These are phyloP conservation scores for Drosophila falleni DNA, from an alignment of 2,888 invertebrate species.

Conservation along the genomic window DNA sequence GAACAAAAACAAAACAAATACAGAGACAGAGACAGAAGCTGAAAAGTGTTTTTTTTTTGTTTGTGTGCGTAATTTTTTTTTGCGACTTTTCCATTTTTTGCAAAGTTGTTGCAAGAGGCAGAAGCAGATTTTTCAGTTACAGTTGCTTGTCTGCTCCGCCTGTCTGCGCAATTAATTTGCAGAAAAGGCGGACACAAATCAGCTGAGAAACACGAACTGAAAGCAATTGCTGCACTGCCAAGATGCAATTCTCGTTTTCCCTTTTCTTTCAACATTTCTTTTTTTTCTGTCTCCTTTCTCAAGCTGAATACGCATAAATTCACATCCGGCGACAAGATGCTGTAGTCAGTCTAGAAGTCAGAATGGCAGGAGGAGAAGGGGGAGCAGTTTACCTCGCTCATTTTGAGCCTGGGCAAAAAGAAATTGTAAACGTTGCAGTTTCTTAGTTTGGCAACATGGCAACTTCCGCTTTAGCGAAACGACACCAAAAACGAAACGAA, in stretches of 20 bases:
- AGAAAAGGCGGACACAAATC: conserved; percentile 72
- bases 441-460: conserved; percentile 77
- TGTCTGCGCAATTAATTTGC: conserved; percentile 78
- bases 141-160: conserved; percentile 53
- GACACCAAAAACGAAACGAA: conserved; percentile 50
- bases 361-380: neutral
- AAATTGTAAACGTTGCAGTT: conserved; percentile 71
- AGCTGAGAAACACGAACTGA: conserved; percentile 60
- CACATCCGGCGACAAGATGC: conserved; percentile 79
- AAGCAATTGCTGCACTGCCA: conserved; percentile 51
- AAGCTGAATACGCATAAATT: conserved; percentile 80
- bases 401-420: conserved; percentile 29
- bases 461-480: conserved; percentile 69
- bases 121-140: conserved; percentile 27
- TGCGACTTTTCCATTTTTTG: neutral
- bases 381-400: conserved; percentile 50
- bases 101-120: conserved; percentile 23
- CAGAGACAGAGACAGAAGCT: neutral
- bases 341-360: conserved; percentile 24
- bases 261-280: conserved; percentile 7
- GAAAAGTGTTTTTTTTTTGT: conserved; percentile 16
- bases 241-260: conserved; percentile 18
- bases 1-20: conserved; percentile 7
- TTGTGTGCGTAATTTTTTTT: neutral
- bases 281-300: conserved; percentile 30